Conservation (phyloP, 2,888 invertebrate species). For the Galeruca laticollis region DNA sequence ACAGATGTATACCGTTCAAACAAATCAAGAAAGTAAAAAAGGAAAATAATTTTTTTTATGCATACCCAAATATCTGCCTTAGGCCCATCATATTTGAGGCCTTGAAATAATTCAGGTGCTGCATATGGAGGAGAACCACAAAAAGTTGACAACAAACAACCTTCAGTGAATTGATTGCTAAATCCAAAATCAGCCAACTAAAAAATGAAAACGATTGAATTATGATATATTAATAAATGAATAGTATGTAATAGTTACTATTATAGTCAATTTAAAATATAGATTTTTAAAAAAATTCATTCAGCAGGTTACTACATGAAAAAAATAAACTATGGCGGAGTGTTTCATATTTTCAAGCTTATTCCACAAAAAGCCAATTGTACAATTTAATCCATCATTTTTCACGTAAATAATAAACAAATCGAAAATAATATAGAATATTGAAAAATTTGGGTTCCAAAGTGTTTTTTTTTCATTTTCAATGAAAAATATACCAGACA, state of each 20-base stretch:
- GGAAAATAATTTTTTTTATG: background rate
- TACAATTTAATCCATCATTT: too few relatives aligned
- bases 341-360: too few relatives aligned
- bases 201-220: constrained; percentile 42
- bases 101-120: constrained; percentile 96
- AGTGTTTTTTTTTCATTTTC: too few relatives aligned
- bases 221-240: background rate
- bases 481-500: too few relatives aligned
- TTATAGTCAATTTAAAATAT: background rate
- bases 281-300: background rate
- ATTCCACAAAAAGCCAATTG: too few relatives aligned
- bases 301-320: too few relatives aligned
- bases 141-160: constrained; percentile 86
- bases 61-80: constrained; percentile 97
- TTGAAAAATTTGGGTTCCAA: too few relatives aligned
- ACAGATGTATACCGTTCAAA: too few relatives aligned
- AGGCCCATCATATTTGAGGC: constrained; percentile 94
- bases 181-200: constrained; percentile 93
- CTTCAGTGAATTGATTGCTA: constrained; percentile 88
- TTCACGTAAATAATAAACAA: too few relatives aligned
- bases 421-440: too few relatives aligned
- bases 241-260: background rate
- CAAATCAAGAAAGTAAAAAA: background rate
- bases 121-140: constrained; percentile 96
- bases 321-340: too few relatives aligned